phyloP scores from a whole-genome alignment of 2,113 vertebrate species.

The Dryoscopus gambensis region DNA sequence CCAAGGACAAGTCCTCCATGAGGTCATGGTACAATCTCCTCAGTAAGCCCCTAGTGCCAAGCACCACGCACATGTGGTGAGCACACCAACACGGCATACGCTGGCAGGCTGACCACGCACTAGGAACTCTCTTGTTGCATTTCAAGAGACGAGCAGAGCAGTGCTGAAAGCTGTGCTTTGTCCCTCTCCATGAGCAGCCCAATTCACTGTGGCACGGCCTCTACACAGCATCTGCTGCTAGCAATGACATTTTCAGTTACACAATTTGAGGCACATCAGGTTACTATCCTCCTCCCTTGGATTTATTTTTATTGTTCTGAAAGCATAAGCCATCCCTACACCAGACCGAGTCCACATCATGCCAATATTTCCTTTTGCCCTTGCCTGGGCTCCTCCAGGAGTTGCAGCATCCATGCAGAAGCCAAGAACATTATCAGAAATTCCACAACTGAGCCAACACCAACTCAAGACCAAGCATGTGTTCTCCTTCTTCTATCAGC shows the following conservation, averaged over 20 bases:
- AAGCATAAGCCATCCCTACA: background rate
- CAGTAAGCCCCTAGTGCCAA: rapidly evolving
- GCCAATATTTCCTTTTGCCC: background rate
- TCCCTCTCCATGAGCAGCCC: background rate
- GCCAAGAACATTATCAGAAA: background rate
- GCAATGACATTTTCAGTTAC: background rate
- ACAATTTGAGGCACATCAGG: background rate
- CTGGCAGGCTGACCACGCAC: background rate
- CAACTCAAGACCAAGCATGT: background rate
- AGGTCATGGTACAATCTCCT: background rate
- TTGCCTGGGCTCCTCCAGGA: background rate
- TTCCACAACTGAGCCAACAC: background rate
- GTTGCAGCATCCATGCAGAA: background rate
- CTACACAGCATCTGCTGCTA: background rate
- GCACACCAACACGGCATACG: rapidly evolving
- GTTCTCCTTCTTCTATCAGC: background rate
- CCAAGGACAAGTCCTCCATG: background rate
- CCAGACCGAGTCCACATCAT: background rate
- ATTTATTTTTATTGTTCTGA: background rate
- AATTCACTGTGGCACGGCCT: rapidly evolving
- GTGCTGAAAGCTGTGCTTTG: background rate
- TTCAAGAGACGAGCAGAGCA: background rate
- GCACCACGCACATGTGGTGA: rapidly evolving
- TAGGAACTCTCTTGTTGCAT: background rate
- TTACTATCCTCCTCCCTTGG: background rate